Conservation (phyloP, 2,888 invertebrate species). For the Eupithecia subumbrata region DNA sequence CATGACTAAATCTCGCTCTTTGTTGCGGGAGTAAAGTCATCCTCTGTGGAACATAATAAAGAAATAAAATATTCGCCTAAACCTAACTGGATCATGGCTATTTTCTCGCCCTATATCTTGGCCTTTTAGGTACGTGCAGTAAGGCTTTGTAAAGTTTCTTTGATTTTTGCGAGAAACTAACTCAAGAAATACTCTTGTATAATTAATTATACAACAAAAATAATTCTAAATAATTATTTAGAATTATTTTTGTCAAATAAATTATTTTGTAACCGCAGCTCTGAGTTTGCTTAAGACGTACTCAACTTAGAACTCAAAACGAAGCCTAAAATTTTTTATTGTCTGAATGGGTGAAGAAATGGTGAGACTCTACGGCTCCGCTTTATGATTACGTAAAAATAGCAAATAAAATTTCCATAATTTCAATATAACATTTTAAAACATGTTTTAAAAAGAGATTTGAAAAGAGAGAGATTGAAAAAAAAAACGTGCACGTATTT, state of each 20-base stretch:
- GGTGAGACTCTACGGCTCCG: neutral
- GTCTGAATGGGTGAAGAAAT: neutral
- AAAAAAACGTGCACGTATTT: slow-evolving; percentile 67
- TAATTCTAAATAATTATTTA: neutral
- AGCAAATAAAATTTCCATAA: neutral
- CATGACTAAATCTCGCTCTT: slow-evolving; percentile 72
- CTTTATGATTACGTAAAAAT: neutral
- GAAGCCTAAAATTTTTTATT: neutral
- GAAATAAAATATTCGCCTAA: slow-evolving; percentile 60
- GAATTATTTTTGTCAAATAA: neutral
- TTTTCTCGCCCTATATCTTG: slow-evolving; percentile 40
- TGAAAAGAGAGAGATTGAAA: slow-evolving; percentile 55
- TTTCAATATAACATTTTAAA: slow-evolving; percentile 1
- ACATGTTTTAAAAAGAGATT: slow-evolving; percentile 43
- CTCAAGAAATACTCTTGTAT: neutral
- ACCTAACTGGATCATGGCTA: slow-evolving; percentile 53
- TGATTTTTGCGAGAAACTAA: neutral
- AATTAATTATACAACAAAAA: no score
- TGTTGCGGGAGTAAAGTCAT: slow-evolving; percentile 59
- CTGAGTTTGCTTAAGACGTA: neutral
- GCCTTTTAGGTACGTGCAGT: neutral
- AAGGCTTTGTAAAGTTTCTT: no score
- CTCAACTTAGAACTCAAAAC: no score
- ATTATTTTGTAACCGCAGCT: neutral
- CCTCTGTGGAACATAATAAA: slow-evolving; percentile 67